Base-by-base conservation (phyloP, 1,140 invertebrate species). In the Aradophagus sp. region DNA sequence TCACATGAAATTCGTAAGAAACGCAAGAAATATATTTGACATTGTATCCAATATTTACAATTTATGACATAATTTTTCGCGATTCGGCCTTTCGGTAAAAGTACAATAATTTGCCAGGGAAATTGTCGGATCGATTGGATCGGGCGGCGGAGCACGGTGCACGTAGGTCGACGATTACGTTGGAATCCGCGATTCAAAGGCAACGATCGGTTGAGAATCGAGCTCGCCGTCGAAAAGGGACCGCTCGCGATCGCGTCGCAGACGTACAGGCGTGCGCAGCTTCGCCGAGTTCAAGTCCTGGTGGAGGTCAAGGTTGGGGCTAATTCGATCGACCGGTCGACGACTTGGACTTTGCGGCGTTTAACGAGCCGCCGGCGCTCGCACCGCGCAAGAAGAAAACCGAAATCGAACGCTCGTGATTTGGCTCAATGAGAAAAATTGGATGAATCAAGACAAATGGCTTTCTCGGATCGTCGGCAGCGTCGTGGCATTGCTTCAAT, bases 311-410 rank as follows among this genome's bases (percentile, higher is more conserved):
- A 71, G 67, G 67, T 71, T 59, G 67, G 59, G 67, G 67, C 67
- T 71, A 71, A 71, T 71, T 71, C 59, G 67, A 71, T 71, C 67
- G 67, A 71, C 67, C 67, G 67, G 67, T 71, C 67, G 67, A 65
- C 67, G 67, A 71, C 67, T 71, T 71, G 53, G 67, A 63, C 59
- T 71, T 69, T 53, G 53, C 59, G 47, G 58, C 53, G 59, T 70
- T 63, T 62, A 70, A 70, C 59, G 67, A 70, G 56, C 48, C 26
- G 29, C 55, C 17, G 42, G 50, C 66, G n/a, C 39, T 44, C 35
- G 38, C 38, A 15, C 23, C 23, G 31, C 11, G 31, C 34, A 23
- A 56, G 17, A 55, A 55, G 61, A 47, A 62, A 70, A 63, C 52
- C 58, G 20, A 63, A 71, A 71, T 71, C 67, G 59, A 63, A 71